Conservation (phyloP, 2,888 invertebrate species). For the Mechanitis messenoides region DNA sequence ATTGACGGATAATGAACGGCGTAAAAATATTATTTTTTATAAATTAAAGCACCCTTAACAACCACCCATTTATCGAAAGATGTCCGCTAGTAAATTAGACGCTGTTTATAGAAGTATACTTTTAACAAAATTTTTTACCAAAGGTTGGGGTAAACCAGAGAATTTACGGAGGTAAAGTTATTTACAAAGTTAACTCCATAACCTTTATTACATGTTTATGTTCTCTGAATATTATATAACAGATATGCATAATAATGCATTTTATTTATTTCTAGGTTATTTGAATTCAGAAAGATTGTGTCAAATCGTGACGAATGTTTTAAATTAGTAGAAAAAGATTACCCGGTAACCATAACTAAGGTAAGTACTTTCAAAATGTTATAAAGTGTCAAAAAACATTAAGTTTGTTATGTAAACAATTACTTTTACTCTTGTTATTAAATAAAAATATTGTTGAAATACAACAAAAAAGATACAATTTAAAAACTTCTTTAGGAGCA, state of each 20-base stretch:
- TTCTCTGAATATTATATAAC: constrained; percentile 21
- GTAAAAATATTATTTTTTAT: constrained; percentile 29
- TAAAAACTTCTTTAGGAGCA: constrained; percentile 77
- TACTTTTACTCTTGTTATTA: not conserved
- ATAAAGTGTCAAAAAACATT: not conserved
- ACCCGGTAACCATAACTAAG: constrained; percentile 91
- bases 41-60: constrained; percentile 26
- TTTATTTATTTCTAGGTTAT: constrained; percentile 80
- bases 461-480: not conserved
- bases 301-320: constrained; percentile 89
- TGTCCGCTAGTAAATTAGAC: constrained; percentile 82
- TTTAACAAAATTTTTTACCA: constrained; percentile 93
- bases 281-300: constrained; percentile 92
- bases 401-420: not conserved
- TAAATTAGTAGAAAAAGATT: constrained; percentile 86
- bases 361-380: constrained; percentile 60
- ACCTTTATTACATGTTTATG: constrained; percentile 7
- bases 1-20: constrained; percentile 39
- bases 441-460: not conserved
- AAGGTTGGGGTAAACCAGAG: constrained; percentile 97
- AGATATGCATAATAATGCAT: not conserved
- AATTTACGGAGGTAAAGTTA: constrained; percentile 85
- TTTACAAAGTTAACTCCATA: constrained; percentile 12
- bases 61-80: constrained; percentile 46
- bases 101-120: constrained; percentile 90